A percentile compares a stretch with the other conserved stretches of the same genome.
These are phyloP conservation scores for Serrognathus titanus DNA, from an alignment of 2,888 invertebrate species.

Conservation along the genomic window DNA sequence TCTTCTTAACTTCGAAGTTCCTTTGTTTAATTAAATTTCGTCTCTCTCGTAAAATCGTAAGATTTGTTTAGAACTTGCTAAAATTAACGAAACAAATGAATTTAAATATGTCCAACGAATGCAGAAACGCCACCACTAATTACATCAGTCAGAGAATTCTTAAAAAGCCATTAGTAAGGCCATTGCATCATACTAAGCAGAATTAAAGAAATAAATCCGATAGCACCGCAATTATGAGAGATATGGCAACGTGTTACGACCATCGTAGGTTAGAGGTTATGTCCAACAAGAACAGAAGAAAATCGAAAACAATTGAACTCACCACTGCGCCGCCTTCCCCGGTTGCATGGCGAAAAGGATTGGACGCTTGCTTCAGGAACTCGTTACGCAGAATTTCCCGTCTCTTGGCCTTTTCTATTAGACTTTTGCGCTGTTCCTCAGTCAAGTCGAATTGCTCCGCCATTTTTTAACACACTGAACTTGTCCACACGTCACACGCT, in stretches of 20 bases:
- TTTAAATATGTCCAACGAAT: too few species aligned
- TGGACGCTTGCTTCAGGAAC: constrained; percentile 65
- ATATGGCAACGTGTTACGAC: background rate
- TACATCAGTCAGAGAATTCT: too few species aligned
- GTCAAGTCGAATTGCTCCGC: constrained; percentile 54
- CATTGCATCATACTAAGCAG: too few species aligned
- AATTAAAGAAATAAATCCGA: too few species aligned
- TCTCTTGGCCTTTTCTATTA: constrained; percentile 60
- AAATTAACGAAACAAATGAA: too few species aligned
- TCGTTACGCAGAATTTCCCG: constrained; percentile 63
- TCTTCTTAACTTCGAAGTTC: too few species aligned
- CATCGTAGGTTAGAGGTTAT: constrained; percentile 10
- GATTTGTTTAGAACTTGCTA: too few species aligned
- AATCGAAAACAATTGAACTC: constrained; percentile 45
- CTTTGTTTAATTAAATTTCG: too few species aligned
- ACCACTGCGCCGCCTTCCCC: constrained; percentile 69
- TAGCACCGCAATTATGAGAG: too few species aligned
- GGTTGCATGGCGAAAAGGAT: constrained; percentile 68
- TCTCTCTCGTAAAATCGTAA: too few species aligned
- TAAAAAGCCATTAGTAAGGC: too few species aligned
- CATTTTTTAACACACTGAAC: constrained; percentile 37
- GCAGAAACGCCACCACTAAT: too few species aligned
- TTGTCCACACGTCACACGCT: background rate
- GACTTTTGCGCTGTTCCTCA: constrained; percentile 50
- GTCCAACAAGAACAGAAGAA: constrained; percentile 3